Conservation (phyloP, 2,113 vertebrate species). For the Phocoena phocoena region DNA sequence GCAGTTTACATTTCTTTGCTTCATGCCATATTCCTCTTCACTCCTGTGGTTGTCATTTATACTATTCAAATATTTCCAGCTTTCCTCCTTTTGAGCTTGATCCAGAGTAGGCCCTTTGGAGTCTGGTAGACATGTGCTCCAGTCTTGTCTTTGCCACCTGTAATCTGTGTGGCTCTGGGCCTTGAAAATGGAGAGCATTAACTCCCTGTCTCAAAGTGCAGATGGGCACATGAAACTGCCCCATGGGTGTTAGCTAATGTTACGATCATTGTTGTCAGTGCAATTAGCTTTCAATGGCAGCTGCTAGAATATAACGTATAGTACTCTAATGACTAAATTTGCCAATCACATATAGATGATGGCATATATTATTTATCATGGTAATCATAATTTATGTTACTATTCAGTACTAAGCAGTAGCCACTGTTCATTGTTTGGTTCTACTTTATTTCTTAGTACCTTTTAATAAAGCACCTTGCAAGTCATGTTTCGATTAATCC, state of each 20-base stretch:
- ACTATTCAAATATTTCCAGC: background rate
- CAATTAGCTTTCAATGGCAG: background rate
- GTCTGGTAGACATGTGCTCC: background rate
- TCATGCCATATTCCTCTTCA: background rate
- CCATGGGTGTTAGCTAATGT: background rate
- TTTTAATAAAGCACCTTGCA: background rate
- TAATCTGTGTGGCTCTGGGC: background rate
- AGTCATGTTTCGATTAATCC: background rate
- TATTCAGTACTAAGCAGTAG: background rate
- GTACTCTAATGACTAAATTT: background rate
- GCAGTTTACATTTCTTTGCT: background rate
- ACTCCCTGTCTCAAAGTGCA: background rate
- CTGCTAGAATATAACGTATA: background rate
- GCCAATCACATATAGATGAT: background rate
- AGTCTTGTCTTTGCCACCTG: background rate
- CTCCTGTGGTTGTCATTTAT: background rate
- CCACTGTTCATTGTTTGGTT: background rate
- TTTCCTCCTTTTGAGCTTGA: background rate
- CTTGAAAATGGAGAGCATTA: background rate
- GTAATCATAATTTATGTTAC: background rate
- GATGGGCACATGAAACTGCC: background rate
- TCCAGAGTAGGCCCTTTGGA: background rate
- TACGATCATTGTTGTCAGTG: background rate
- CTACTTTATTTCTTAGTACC: background rate
- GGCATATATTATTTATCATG: background rate